phyloP scores from a whole-genome alignment of 2,888 invertebrate species.

The Sycophila texana region DNA sequence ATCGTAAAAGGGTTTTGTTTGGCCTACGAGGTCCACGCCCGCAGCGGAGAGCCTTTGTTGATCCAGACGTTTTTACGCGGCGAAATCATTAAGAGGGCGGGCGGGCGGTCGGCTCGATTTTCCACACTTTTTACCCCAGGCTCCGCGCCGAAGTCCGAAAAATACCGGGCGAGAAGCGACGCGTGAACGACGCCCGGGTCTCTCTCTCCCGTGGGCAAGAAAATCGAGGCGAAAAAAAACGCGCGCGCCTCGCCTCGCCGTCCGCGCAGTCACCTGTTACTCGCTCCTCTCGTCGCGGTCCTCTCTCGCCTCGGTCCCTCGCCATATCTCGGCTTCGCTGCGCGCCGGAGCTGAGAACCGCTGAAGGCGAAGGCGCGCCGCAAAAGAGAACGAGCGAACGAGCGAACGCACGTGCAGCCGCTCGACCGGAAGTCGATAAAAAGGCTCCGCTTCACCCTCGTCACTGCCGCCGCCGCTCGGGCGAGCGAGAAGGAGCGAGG shows the following conservation, averaged over 20 bases:
- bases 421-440: slow-evolving; percentile 76
- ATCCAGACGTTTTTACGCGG: neutral
- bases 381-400: slow-evolving; percentile 67
- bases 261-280: slow-evolving; percentile 58
- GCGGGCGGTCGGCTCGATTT: neutral
- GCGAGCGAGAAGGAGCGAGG: slow-evolving; percentile 29
- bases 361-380: slow-evolving; percentile 59
- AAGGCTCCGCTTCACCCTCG: slow-evolving; percentile 74
- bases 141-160: neutral
- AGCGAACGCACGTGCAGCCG: slow-evolving; percentile 72
- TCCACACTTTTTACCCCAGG: too few species aligned
- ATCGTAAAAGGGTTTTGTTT: too few species aligned
- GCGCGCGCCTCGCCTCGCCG: neutral
- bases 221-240: neutral
- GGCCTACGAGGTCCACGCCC: too few species aligned
- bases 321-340: neutral
- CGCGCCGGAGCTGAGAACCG: slow-evolving; percentile 67
- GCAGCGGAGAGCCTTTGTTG: too few species aligned
- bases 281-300: slow-evolving; percentile 17
- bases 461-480: slow-evolving; percentile 66
- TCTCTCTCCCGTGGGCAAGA: neutral
- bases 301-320: slow-evolving; percentile 5
- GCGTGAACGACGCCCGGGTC: neutral
- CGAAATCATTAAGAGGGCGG: neutral
- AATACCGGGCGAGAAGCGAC: neutral